Base-by-base conservation (phyloP, 2,113 vertebrate species). In the Chascanopsetta lugubris region DNA sequence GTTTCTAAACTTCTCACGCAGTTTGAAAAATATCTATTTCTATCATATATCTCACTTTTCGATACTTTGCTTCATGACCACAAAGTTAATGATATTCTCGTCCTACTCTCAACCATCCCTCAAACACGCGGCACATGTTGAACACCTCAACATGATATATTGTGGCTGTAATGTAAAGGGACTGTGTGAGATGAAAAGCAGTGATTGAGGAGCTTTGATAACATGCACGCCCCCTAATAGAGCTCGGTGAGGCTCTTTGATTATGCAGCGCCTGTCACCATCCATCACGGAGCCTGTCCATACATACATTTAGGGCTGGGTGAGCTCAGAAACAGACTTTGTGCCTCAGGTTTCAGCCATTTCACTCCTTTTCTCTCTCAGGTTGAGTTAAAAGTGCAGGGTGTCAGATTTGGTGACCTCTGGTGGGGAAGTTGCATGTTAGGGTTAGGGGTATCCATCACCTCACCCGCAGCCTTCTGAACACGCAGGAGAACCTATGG, bases 241-340 rank as follows among this genome's bases (percentile, higher is more conserved):
- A 18, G 15, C 45, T 66, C 55, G 34, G 7, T 69, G 50, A 51
- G 20, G 49, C 26, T 36, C 22, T 68, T 15, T 79, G 55, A 65
- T 54, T 49, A 61, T 75, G 38, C 38, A 43, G 15, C 2, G 32
- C 36, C 49, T 61, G 68, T 42, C 61, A 50, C 49, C 69, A 69
- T 79, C 60, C 64, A 66, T 83, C 72, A 69, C 55, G 18, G 5
- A 15, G 21, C 40, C 60, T 49, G 46, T 72, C 51, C 15, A 25
- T 49, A 26, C 15, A 6, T 42, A 36, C 29, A 48, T 34, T 26
- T 6, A 25, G 22, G n/a, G 12, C 69, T 55, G 45, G 43, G 50
- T 26, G 24, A 45, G 27, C 54, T 49, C 62, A 29, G 13, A 11
- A 54, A 32, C 36, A n/a, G 30, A 29, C 29, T 24, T n/a, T 20